phyloP scores from a whole-genome alignment of 2,797 vertebrate genomes.

The Rhincodon typus region DNA sequence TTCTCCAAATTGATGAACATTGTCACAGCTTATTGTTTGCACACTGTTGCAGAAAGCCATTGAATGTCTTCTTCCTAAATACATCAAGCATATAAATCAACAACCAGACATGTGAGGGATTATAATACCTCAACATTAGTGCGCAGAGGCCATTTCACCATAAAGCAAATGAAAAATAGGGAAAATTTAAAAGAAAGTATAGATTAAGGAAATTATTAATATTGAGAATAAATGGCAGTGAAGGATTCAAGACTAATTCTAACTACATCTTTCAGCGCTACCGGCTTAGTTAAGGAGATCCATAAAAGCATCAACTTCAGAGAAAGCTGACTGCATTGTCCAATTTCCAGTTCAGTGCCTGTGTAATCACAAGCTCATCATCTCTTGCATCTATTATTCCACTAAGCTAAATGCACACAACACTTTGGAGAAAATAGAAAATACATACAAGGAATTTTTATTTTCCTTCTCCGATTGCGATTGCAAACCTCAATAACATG shows the following conservation, averaged over 20 bases:
- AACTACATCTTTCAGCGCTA: not conserved
- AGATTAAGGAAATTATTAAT: not conserved
- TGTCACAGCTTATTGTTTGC: not conserved
- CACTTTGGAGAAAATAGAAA: not conserved
- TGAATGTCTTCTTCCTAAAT: not conserved
- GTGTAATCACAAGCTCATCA: not conserved
- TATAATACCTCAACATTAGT: not conserved
- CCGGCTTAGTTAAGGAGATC: not conserved
- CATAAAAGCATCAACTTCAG: not conserved
- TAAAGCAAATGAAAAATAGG: not conserved
- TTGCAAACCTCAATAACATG: not conserved
- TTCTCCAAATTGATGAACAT: not conserved
- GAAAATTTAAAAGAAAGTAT: not conserved
- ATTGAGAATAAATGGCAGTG: not conserved
- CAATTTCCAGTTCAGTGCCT: not conserved
- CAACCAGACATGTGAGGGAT: not conserved
- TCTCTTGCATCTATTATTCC: not conserved
- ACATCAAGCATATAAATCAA: slow-evolving; percentile 13
- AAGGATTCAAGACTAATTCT: not conserved
- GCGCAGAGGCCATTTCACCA: not conserved
- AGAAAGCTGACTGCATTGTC: not conserved
- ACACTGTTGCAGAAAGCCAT: not conserved
- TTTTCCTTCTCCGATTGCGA: not conserved
- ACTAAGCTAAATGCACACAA: not conserved
- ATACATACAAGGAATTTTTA: not conserved